Percentiles rank a stretch among this genome's conserved stretches.
phyloP scores from a whole-genome alignment of 2,888 invertebrate species.

The Caenorhabditis virilis region DNA sequence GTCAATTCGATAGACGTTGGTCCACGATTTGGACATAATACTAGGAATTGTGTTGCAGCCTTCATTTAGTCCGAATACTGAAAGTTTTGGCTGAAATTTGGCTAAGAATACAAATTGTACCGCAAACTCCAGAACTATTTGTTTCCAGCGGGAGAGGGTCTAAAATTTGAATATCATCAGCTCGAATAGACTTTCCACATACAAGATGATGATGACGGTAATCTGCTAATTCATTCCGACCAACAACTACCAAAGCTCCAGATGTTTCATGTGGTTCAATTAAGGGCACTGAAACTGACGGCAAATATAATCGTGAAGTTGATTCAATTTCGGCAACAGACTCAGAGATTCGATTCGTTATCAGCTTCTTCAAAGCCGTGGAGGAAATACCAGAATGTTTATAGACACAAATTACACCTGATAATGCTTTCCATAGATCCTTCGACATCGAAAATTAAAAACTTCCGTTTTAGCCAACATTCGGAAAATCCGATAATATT shows the following conservation, averaged over 20 bases:
- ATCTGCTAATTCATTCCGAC: constrained; percentile 52
- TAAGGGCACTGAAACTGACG: constrained; percentile 45
- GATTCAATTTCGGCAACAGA: constrained; percentile 14
- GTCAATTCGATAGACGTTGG: constrained; percentile 54
- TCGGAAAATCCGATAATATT: no score
- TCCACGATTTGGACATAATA: constrained; percentile 55
- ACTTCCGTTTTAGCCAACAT: not conserved
- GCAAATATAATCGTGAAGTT: constrained; percentile 11
- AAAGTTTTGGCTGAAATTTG: constrained; percentile 12
- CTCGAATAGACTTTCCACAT: constrained; percentile 51
- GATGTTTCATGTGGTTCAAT: constrained; percentile 57
- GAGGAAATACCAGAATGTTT: constrained; percentile 62
- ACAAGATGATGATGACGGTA: constrained; percentile 61
- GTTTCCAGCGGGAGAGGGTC: constrained; percentile 52
- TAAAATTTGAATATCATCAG: constrained; percentile 57
- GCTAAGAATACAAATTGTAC: constrained; percentile 33
- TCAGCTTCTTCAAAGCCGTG: constrained; percentile 44
- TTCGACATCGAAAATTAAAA: constrained; percentile 4
- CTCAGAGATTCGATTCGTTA: constrained; percentile 43
- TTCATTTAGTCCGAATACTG: constrained; percentile 62
- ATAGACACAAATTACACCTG: constrained; percentile 63
- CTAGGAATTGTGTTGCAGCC: constrained; percentile 54
- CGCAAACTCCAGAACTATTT: constrained; percentile 62
- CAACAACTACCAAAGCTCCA: constrained; percentile 59
- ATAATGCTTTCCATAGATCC: constrained; percentile 41